Conservation (phyloP, 2,113 vertebrate species). For the Hemibagrus wyckioides region DNA sequence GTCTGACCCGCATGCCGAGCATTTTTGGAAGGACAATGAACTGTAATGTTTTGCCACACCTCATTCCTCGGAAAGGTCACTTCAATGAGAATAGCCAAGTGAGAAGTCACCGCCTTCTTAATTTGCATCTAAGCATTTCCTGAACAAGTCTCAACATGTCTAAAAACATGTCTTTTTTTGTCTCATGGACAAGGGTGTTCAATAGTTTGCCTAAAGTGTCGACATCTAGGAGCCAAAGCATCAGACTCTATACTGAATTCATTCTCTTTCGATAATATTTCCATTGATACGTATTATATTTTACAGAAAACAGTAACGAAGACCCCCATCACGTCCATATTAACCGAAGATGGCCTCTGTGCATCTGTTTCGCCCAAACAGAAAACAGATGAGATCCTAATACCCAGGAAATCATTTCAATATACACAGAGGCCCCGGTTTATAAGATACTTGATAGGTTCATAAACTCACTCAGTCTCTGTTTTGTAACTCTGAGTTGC, state of each 20-base stretch:
- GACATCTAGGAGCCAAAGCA: neutral
- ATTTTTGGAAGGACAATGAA: slow-evolving; percentile 5
- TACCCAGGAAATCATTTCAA: slow-evolving; percentile 37
- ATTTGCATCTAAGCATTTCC: neutral
- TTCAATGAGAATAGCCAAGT: neutral
- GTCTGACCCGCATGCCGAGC: slow-evolving; percentile 15
- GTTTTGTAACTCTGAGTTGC: neutral
- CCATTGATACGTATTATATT: neutral
- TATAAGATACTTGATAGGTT: neutral
- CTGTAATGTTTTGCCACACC: slow-evolving; percentile 6
- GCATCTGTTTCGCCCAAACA: neutral
- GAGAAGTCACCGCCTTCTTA: neutral
- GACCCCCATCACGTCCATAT: neutral
- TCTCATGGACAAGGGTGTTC: neutral
- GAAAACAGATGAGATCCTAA: slow-evolving; percentile 17
- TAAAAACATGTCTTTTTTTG: neutral
- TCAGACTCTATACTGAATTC: neutral
- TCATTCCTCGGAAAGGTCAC: neutral
- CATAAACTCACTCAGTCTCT: neutral
- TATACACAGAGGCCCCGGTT: slow-evolving; percentile 5
- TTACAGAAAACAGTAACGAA: neutral
- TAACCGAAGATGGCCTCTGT: neutral
- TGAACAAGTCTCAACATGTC: slow-evolving; percentile 21
- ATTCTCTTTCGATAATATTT: neutral
- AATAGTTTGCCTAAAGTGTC: neutral